Evolutionary conservation across 2,888 invertebrate genomes (phyloP).

Genomic region (Eupeodes luniger): DNA sequence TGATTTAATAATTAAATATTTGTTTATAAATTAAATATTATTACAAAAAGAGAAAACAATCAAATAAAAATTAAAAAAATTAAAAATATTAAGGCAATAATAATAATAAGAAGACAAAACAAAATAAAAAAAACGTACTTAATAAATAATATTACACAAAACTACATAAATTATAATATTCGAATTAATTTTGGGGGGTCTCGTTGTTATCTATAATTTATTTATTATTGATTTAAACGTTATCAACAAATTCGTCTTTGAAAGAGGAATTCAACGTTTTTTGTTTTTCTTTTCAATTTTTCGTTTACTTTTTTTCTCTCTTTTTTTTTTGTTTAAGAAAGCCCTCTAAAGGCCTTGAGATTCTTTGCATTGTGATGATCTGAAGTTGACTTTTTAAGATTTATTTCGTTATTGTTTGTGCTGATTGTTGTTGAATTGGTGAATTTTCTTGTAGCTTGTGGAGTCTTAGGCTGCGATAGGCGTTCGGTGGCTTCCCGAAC

Average conservation of each 20-base stretch:
- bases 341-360: constrained; percentile 70
- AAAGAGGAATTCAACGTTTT: constrained; percentile 17
- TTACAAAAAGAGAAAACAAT: constrained; percentile 59
- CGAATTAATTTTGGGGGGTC: constrained; percentile 66
- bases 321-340: constrained; percentile 56
- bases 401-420: constrained; percentile 61
- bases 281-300: neutral
- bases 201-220: constrained; percentile 31
- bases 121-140: constrained; percentile 31
- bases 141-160: constrained; percentile 67
- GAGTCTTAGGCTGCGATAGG: constrained; percentile 82
- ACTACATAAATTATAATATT: constrained; percentile 72
- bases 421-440: constrained; percentile 51
- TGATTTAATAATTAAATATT: constrained; percentile 66
- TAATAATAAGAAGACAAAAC: constrained; percentile 34
- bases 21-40: constrained; percentile 69
- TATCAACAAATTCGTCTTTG: constrained; percentile 24
- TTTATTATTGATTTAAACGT: constrained; percentile 27
- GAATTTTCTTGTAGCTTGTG: constrained; percentile 70
- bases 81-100: constrained; percentile 5
- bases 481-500: constrained; percentile 84
- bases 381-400: constrained; percentile 62
- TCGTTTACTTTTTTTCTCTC: neutral
- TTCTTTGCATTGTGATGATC: constrained; percentile 72
- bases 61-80: constrained; percentile 36